phyloP scores from a whole-genome alignment of 2,888 invertebrate genomes.

The Ophion ventricosus region DNA sequence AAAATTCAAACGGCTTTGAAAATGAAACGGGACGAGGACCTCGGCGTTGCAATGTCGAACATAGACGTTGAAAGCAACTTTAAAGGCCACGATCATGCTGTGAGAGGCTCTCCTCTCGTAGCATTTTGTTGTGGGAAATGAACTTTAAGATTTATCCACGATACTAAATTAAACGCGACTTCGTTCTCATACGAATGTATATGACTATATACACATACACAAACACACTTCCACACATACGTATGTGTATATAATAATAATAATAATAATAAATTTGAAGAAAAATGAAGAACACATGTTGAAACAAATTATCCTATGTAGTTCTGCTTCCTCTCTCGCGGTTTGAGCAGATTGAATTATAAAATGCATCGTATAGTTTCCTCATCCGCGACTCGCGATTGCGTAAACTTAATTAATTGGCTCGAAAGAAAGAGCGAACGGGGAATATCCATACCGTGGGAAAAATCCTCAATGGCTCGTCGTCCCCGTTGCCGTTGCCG shows the following conservation, averaged over 20 bases:
- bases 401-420: constrained; percentile 54
- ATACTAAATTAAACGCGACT: constrained; percentile 51
- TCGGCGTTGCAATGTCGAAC: constrained; percentile 5
- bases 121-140: constrained; percentile 43
- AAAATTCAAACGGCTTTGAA: no score
- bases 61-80: constrained; percentile 33
- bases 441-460: constrained; percentile 30
- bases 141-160: constrained; percentile 54
- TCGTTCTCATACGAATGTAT: neutral
- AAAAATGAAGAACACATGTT: constrained; percentile 3
- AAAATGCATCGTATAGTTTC: constrained; percentile 29
- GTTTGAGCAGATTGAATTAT: constrained; percentile 26
- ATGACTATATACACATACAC: neutral
- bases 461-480: constrained; percentile 22
- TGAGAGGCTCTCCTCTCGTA: constrained; percentile 9
- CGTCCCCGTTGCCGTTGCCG: neutral
- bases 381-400: constrained; percentile 40
- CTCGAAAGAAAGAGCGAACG: constrained; percentile 26
- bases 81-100: constrained; percentile 57
- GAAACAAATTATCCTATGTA: neutral
- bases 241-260: neutral
- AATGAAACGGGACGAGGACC: neutral
- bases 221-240: no score
- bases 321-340: constrained; percentile 24
- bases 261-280: neutral